Evolutionary conservation across 2,113 vertebrate genomes (phyloP).

Genomic region (Sturnira hondurensis): DNA sequence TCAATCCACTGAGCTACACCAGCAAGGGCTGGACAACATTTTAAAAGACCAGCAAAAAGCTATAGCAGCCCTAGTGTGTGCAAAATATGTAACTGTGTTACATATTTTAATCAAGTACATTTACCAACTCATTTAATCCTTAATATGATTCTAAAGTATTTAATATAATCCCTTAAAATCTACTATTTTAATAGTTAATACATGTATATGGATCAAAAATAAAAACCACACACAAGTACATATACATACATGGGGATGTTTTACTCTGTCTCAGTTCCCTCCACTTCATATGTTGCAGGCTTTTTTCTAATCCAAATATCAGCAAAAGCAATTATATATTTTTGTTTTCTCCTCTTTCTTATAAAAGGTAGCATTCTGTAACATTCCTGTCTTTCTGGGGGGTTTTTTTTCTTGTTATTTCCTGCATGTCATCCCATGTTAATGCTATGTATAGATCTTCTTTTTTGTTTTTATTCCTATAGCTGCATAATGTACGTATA

Average conservation of each 20-base stretch:
- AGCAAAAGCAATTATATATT: background rate
- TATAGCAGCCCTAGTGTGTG: background rate
- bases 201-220: background rate
- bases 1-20: no score
- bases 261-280: background rate
- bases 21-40: background rate
- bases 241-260: background rate
- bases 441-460: background rate
- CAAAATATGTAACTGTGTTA: background rate
- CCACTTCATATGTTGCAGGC: background rate
- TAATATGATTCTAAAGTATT: background rate
- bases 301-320: background rate
- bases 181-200: background rate
- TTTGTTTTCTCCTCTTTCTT: background rate
- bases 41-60: background rate
- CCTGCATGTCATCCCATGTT: background rate
- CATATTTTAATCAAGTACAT: background rate
- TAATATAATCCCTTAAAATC: background rate
- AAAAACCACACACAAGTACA: background rate
- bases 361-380: background rate
- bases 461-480: background rate
- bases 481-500: background rate
- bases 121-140: background rate
- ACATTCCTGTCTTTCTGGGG: background rate
- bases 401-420: background rate